A percentile compares a stretch with the other conserved stretches of the same genome.
These are phyloP conservation scores for Dicyrtomina minuta DNA, from an alignment of 2,888 invertebrate species.

Conservation along the genomic window DNA sequence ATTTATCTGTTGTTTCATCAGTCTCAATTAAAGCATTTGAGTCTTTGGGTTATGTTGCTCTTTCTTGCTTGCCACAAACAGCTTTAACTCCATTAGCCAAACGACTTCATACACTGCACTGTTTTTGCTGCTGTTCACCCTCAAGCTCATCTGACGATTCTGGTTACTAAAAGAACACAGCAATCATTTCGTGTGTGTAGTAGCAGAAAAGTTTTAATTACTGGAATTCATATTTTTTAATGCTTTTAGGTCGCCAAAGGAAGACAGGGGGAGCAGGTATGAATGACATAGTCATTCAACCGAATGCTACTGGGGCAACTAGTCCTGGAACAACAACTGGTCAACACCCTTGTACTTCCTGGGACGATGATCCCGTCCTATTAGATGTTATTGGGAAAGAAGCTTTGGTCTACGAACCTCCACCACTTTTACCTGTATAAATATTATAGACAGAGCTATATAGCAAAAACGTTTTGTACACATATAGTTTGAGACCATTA, in stretches of 20 bases:
- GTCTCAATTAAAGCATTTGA: conserved; percentile 39
- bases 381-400: conserved; percentile 53
- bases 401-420: conserved; percentile 44
- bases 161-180: conserved; percentile 24
- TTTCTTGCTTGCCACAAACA: conserved; percentile 51
- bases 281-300: too few species aligned
- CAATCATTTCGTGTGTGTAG: background rate
- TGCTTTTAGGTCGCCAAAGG: background rate
- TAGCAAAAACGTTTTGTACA: background rate
- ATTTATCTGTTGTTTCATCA: too few species aligned
- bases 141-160: conserved; percentile 52
- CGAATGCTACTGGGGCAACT: conserved; percentile 1
- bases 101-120: conserved; percentile 51
- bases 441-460: background rate
- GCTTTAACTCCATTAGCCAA: conserved; percentile 51
- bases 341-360: conserved; percentile 42
- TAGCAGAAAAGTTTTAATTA: background rate
- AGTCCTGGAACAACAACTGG: conserved; percentile 22
- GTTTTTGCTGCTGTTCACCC: conserved; percentile 51
- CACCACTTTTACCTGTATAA: background rate
- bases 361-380: conserved; percentile 53
- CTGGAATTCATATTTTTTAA: too few species aligned
- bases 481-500: background rate
- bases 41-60: conserved; percentile 49
- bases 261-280: too few species aligned